Conservation (phyloP, 2,888 invertebrate species). For the Nomada hirtipes region DNA sequence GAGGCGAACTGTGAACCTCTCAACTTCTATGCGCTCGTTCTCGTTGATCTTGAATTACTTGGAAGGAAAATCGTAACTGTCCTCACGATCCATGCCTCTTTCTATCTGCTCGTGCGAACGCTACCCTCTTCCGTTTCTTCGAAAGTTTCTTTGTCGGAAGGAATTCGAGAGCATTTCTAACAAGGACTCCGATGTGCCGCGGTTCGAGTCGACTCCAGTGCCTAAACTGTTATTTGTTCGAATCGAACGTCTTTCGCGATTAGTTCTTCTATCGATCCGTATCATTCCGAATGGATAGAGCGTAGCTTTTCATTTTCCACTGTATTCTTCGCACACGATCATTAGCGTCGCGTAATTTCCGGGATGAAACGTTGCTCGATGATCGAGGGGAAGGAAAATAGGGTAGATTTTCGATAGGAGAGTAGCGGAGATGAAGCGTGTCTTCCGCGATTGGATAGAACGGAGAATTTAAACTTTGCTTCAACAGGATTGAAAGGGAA, state of each 20-base stretch:
- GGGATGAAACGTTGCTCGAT: neutral
- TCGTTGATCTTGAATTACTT: slow-evolving; percentile 50
- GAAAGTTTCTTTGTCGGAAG: slow-evolving; percentile 65
- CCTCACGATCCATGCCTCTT: neutral
- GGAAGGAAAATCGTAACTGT: slow-evolving; percentile 21
- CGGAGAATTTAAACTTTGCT: slow-evolving; percentile 67
- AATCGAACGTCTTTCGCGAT: slow-evolving; percentile 34
- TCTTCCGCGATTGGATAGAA: neutral
- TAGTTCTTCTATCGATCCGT: slow-evolving; percentile 13
- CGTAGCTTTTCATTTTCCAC: neutral
- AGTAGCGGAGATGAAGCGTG: neutral
- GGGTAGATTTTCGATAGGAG: neutral
- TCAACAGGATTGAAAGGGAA: slow-evolving; percentile 43
- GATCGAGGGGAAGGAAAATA: neutral
- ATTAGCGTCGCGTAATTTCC: neutral
- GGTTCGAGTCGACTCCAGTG: slow-evolving; percentile 66
- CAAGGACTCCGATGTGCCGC: slow-evolving; percentile 58
- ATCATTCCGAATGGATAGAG: neutral
- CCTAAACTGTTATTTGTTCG: slow-evolving; percentile 55
- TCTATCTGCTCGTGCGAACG: neutral
- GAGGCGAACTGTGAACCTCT: slow-evolving; percentile 60
- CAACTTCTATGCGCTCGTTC: slow-evolving; percentile 66
- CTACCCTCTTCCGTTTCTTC: slow-evolving; percentile 61
- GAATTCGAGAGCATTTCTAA: slow-evolving; percentile 56
- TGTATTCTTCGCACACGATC: neutral